Evolutionary conservation across 2,888 invertebrate genomes (phyloP).

Genomic region (Unio delphinus): DNA sequence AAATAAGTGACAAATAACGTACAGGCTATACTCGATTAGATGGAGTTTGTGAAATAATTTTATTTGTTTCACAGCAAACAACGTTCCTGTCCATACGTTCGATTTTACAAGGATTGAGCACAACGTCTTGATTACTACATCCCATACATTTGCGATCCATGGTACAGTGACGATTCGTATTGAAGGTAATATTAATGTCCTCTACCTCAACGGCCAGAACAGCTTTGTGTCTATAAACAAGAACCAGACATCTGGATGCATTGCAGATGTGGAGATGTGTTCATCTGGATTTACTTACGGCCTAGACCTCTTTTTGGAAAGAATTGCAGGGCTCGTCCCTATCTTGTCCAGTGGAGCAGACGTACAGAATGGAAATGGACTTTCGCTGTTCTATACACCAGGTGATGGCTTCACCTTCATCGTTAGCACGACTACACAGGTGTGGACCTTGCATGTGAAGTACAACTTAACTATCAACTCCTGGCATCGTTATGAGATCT

Average conservation of each 20-base stretch:
- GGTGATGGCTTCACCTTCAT: constrained; percentile 30
- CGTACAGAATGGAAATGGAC: constrained; percentile 29
- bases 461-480: constrained; percentile 27
- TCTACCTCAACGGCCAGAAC: constrained; percentile 26
- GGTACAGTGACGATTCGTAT: constrained; percentile 24
- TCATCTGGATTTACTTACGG: constrained; percentile 35
- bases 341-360: constrained; percentile 45
- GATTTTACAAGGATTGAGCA: constrained; percentile 27
- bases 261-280: constrained; percentile 32
- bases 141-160: constrained; percentile 15
- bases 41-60: not conserved
- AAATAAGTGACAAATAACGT: no score
- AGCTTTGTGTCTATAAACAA: constrained; percentile 29
- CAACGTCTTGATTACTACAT: constrained; percentile 26
- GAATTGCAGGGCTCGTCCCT: constrained; percentile 31
- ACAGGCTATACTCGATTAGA: no score
- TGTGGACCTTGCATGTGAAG: constrained; percentile 31
- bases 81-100: constrained; percentile 14
- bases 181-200: constrained; percentile 10
- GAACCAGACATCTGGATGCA: constrained; percentile 22
- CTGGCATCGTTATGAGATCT: constrained; percentile 49
- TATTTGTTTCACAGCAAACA: constrained; percentile 20
- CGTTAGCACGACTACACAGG: constrained; percentile 37
- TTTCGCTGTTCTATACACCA: constrained; percentile 35
- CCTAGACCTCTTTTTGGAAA: constrained; percentile 33